Evolutionary conservation across 2,113 vertebrate genomes (phyloP).

Genomic region (Phaetusa simplex): DNA sequence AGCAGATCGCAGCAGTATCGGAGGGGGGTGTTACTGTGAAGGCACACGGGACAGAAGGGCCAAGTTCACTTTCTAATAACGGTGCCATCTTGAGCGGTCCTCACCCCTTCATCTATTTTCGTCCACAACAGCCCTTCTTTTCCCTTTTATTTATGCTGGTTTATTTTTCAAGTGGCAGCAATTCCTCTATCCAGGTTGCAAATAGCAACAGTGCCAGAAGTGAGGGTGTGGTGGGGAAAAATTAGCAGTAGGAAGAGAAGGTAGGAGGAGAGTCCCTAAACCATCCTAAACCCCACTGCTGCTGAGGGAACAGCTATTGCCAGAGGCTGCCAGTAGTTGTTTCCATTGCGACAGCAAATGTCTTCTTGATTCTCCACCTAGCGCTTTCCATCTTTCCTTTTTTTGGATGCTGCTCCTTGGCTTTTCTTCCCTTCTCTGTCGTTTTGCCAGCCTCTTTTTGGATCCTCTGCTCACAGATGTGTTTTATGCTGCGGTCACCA

Average conservation of each 20-base stretch:
- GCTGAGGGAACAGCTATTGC: neutral
- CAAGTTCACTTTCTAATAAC: neutral
- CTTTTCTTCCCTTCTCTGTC: neutral
- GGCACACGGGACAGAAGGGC: neutral
- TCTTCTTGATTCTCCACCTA: neutral
- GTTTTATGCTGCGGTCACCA: neutral
- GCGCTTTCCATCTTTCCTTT: neutral
- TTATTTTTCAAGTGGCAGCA: neutral
- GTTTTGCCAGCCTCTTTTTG: neutral
- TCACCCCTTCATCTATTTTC: neutral
- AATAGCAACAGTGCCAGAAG: neutral
- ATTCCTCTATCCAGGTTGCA: neutral
- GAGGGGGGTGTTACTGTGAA: neutral
- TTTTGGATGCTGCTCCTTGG: neutral
- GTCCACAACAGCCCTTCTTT: neutral
- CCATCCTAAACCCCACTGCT: neutral
- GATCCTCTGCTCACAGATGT: neutral
- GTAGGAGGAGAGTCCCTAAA: neutral
- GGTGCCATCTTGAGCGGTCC: neutral
- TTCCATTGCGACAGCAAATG: neutral
- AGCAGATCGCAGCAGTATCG: accelerated
- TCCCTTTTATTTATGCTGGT: neutral
- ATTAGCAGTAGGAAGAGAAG: neutral
- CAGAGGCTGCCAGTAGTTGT: neutral
- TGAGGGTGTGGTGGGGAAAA: neutral